phyloP scores from a whole-genome alignment of 2,113 vertebrate species.

The Nesoenas mayeri region DNA sequence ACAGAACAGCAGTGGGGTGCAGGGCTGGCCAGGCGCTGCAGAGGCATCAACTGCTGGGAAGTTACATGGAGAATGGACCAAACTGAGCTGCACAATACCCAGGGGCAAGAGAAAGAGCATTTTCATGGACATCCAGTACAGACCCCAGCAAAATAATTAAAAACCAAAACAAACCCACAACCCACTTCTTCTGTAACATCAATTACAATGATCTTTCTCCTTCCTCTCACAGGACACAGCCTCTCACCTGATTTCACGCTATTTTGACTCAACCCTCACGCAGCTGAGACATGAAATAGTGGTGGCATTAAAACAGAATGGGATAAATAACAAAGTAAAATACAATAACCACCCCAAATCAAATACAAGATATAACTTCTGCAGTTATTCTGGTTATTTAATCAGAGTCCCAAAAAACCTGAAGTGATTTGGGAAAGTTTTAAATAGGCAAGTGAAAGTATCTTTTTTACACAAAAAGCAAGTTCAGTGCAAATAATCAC shows the following conservation, averaged over 20 bases:
- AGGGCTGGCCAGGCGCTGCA: background rate
- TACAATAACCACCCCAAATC: background rate
- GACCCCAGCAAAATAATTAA: background rate
- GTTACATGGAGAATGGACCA: background rate
- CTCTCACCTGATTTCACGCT: fast-evolving
- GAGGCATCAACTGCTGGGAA: background rate
- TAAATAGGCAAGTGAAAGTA: background rate
- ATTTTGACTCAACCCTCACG: background rate
- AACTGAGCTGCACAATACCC: background rate
- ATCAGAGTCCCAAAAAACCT: background rate
- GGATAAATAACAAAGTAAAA: background rate
- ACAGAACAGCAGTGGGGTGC: fast-evolving
- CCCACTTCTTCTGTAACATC: background rate
- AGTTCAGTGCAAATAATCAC: background rate
- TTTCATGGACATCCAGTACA: background rate
- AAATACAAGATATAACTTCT: background rate
- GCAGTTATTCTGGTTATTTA: background rate
- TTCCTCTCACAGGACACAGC: background rate
- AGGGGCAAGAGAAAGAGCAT: background rate
- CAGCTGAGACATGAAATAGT: background rate
- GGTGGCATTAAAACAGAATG: fast-evolving
- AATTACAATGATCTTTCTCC: background rate
- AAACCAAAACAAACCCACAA: fast-evolving
- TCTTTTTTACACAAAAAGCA: background rate
- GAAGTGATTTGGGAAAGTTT: background rate